Evolutionary conservation across 2,113 vertebrate genomes (phyloP).

Genomic region (Mormyrus lacerda): DNA sequence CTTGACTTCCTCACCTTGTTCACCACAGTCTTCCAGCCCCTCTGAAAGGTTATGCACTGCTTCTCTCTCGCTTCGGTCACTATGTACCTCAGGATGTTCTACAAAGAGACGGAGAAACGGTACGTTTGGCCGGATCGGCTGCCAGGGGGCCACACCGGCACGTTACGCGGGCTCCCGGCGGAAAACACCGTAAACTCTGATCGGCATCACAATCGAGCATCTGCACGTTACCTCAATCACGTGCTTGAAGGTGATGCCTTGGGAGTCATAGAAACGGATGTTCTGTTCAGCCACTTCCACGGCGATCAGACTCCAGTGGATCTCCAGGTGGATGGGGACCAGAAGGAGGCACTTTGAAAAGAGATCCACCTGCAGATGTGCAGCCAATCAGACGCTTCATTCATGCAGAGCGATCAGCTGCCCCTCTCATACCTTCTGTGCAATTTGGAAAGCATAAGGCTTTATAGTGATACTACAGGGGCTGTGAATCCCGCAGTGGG

Average conservation of each 20-base stretch:
- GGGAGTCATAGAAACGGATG: slow-evolving; percentile 95
- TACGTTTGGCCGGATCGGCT: background rate
- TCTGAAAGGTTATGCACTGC: slow-evolving; percentile 79
- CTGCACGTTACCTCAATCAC: slow-evolving; percentile 82
- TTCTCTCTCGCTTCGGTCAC: slow-evolving; percentile 94
- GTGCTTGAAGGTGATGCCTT: slow-evolving; percentile 96
- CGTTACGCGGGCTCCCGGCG: no score
- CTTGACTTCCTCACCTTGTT: slow-evolving; percentile 69
- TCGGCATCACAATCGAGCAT: rapidly evolving
- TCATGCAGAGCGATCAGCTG: background rate
- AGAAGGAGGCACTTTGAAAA: slow-evolving; percentile 90
- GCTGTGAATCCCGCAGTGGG: background rate
- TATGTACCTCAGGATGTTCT: slow-evolving; percentile 97
- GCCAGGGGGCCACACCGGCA: background rate
- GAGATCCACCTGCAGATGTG: slow-evolving; percentile 75
- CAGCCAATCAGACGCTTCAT: background rate
- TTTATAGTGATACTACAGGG: background rate
- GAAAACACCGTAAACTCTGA: background rate
- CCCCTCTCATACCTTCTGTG: background rate
- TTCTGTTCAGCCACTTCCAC: slow-evolving; percentile 86
- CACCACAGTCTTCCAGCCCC: slow-evolving; percentile 92
- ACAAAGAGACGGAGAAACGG: slow-evolving; percentile 18
- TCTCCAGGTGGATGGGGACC: slow-evolving; percentile 94
- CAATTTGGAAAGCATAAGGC: background rate
- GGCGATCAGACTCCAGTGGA: slow-evolving; percentile 96